Evolutionary conservation across 2,888 invertebrate genomes (phyloP).

Genomic region (Autographa pulchrina): DNA sequence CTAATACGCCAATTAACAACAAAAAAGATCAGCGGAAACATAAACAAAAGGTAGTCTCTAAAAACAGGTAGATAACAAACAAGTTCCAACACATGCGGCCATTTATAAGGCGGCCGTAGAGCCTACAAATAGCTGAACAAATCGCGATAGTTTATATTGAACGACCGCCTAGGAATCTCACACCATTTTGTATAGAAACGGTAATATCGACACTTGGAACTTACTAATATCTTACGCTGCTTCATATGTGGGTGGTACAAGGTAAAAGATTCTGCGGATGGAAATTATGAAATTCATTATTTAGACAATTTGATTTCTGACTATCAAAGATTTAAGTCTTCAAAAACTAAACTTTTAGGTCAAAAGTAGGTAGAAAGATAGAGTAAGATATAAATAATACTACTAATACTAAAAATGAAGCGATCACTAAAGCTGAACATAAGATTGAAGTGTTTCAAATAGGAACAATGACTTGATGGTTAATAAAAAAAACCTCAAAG

Average conservation of each 20-base stretch:
- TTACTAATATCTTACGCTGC: conserved; percentile 76
- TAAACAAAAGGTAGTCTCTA: conserved; percentile 50
- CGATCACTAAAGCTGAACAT: too few species aligned
- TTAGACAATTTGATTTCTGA: too few species aligned
- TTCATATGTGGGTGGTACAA: conserved; percentile 61
- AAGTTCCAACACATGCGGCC: conserved; percentile 55
- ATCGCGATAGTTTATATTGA: conserved; percentile 63
- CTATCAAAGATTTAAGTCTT: too few species aligned
- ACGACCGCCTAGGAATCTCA: conserved; percentile 62
- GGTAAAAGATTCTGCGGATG: conserved; percentile 37
- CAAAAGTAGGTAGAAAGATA: too few species aligned
- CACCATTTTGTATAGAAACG: conserved; percentile 77
- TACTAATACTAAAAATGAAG: too few species aligned
- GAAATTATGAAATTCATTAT: too few species aligned
- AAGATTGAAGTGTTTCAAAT: too few species aligned
- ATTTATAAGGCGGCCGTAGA: conserved; percentile 54
- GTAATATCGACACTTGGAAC: conserved; percentile 75
- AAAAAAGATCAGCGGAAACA: conserved; percentile 54
- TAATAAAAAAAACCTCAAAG: too few species aligned
- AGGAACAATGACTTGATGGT: too few species aligned
- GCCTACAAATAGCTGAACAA: conserved; percentile 71
- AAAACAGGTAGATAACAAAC: conserved; percentile 52
- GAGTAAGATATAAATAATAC: too few species aligned
- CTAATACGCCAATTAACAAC: conserved; percentile 55
- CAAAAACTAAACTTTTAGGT: too few species aligned